These are phyloP conservation scores for Spea hammondii DNA, from an alignment of 2,797 vertebrate species.

Conservation along the genomic window DNA sequence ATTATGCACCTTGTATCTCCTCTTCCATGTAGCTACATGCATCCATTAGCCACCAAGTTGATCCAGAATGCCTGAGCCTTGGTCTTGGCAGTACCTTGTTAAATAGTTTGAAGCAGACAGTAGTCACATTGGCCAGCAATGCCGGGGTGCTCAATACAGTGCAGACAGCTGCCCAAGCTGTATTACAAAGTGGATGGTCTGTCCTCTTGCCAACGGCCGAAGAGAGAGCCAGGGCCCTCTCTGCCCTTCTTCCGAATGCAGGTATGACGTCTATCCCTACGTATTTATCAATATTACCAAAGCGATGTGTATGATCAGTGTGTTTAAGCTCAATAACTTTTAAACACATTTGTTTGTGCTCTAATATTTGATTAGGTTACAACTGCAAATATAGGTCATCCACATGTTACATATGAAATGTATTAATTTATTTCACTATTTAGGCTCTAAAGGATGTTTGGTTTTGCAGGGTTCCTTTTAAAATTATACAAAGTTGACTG, in stretches of 20 bases:
- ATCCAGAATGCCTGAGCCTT: constrained; percentile 89
- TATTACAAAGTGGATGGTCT: constrained; percentile 97
- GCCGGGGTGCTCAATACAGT: constrained; percentile 90
- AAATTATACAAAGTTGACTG: too few species aligned
- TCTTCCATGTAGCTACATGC: constrained; percentile 81
- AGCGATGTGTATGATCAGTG: too few species aligned
- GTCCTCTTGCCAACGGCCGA: constrained; percentile 94
- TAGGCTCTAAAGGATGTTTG: too few species aligned
- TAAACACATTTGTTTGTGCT: too few species aligned
- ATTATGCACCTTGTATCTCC: neutral
- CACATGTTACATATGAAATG: too few species aligned
- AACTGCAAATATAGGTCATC: too few species aligned
- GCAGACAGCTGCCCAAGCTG: constrained; percentile 89
- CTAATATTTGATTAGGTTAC: too few species aligned
- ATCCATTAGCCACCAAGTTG: constrained; percentile 94
- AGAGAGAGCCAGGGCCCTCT: constrained; percentile 90
- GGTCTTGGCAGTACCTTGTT: constrained; percentile 88
- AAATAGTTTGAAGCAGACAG: constrained; percentile 93
- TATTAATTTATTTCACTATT: too few species aligned
- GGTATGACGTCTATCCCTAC: constrained; percentile 64
- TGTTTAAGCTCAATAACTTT: too few species aligned
- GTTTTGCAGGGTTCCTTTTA: too few species aligned
- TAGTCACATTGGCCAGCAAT: constrained; percentile 92
- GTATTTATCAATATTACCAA: too few species aligned
- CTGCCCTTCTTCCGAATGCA: constrained; percentile 89